Conservation (phyloP, 2,888 invertebrate genomes). For the Hypercompe scribonia region DNA sequence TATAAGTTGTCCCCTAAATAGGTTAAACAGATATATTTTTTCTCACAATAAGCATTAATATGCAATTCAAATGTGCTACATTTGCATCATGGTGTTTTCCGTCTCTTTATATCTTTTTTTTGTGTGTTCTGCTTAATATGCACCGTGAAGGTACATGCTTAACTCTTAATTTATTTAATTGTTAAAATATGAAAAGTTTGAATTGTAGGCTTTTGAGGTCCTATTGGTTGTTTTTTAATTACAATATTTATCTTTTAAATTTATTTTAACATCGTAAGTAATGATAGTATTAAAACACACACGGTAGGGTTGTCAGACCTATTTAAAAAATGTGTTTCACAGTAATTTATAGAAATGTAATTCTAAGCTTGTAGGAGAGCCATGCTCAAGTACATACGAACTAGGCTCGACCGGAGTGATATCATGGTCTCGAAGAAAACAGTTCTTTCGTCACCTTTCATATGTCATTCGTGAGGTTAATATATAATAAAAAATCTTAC, state of each 20-base stretch:
- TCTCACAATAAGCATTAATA: conserved; percentile 49
- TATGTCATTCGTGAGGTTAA: no score
- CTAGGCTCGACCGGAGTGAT: no score
- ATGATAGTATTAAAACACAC: neutral
- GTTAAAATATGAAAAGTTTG: conserved; percentile 42
- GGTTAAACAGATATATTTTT: conserved; percentile 40
- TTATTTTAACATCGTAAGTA: neutral
- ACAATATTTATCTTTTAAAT: neutral
- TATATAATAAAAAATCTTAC: no score
- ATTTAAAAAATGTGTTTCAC: neutral
- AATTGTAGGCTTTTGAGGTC: conserved; percentile 32
- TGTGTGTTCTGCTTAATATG: conserved; percentile 47
- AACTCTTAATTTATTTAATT: conserved; percentile 53
- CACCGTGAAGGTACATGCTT: conserved; percentile 46
- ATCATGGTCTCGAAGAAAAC: no score
- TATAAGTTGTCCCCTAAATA: conserved; percentile 36
- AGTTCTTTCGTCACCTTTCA: no score
- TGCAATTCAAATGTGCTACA: conserved; percentile 49
- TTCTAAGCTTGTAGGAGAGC: no score
- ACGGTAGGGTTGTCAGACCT: neutral
- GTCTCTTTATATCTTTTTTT: conserved; percentile 36
- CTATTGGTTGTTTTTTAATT: conserved; percentile 30
- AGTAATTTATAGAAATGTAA: neutral
- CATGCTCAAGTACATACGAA: no score
- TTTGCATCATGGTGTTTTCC: conserved; percentile 45